These are phyloP conservation scores for Micropoecilia bifurca DNA, from an alignment of 2,797 vertebrate genomes.

Conservation along the genomic window DNA sequence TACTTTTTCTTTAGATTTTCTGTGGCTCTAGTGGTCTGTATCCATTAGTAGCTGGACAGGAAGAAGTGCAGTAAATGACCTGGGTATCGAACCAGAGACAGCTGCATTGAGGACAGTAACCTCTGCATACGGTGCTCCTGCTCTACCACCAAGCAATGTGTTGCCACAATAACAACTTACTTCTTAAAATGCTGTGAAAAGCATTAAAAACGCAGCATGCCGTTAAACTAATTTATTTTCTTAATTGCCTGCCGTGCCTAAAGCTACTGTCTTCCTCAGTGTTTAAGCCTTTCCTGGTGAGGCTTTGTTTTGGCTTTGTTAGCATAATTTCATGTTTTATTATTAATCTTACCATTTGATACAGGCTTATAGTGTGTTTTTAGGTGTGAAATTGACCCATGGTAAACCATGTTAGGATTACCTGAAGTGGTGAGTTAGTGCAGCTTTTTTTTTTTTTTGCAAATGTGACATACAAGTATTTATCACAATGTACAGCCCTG, in stretches of 20 bases:
- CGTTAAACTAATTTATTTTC: constrained; percentile 69
- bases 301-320: constrained; percentile 50
- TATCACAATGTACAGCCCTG: too few species aligned
- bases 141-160: background rate
- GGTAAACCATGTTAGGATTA: background rate
- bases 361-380: constrained; percentile 18
- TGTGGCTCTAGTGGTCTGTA: background rate
- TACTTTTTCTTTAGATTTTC: background rate
- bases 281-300: constrained; percentile 31
- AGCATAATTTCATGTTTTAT: constrained; percentile 33
- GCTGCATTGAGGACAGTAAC: background rate
- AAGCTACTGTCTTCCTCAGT: constrained; percentile 44
- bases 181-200: constrained; percentile 49
- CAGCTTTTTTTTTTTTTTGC: background rate
- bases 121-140: background rate
- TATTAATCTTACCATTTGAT: constrained; percentile 28
- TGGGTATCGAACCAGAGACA: background rate
- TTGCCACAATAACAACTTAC: background rate
- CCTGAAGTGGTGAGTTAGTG: constrained; percentile 2
- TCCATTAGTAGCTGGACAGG: background rate
- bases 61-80: background rate
- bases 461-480: too few species aligned
- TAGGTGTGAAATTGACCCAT: constrained; percentile 17
- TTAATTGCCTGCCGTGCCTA: constrained; percentile 65
- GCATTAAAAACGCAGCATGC: constrained; percentile 48